Evolutionary conservation across 2,797 vertebrate species (phyloP).

Genomic region (Columba guinea): DNA sequence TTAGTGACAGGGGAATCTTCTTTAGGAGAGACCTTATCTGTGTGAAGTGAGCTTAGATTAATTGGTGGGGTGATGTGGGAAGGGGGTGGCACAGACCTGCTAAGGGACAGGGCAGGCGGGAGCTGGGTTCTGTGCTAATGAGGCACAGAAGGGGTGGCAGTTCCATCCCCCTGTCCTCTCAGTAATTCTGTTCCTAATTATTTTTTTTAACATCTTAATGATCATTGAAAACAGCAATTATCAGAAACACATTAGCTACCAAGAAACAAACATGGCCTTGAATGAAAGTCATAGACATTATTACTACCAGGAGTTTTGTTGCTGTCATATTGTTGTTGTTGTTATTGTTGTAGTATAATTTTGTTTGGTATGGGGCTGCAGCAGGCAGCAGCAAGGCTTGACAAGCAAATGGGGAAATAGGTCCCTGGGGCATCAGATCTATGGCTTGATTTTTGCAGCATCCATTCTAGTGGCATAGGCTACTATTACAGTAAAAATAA

Average conservation of each 20-base stretch:
- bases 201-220: background rate
- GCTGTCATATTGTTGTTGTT: background rate
- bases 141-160: background rate
- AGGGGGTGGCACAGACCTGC: background rate
- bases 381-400: background rate
- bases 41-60: background rate
- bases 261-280: background rate
- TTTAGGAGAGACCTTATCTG: background rate
- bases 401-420: background rate
- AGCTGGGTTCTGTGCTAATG: background rate
- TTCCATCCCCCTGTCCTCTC: background rate
- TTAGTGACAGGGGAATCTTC: background rate
- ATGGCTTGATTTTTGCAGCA: background rate
- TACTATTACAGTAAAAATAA: background rate
- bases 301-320: background rate
- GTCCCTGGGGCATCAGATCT: background rate
- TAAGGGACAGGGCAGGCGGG: fast-evolving
- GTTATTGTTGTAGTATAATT: background rate
- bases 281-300: background rate
- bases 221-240: background rate
- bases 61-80: background rate
- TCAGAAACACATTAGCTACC: background rate
- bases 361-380: background rate
- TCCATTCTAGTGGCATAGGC: background rate
- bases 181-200: background rate